These are phyloP conservation scores for Ctenopoma multispine DNA, from an alignment of 2,797 vertebrate species.

Conservation along the genomic window DNA sequence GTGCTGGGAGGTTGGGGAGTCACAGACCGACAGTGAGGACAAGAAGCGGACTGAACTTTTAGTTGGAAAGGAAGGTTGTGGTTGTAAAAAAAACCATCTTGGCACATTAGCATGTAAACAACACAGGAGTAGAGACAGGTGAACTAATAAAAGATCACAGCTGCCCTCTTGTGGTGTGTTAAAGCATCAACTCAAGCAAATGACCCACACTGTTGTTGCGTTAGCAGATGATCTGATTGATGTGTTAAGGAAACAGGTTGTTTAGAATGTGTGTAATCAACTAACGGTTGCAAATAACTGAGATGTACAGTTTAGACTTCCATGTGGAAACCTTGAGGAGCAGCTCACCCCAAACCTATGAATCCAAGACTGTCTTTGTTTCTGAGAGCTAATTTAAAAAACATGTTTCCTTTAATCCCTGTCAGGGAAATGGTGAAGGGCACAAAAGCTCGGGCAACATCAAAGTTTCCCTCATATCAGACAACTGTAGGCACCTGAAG, in stretches of 20 bases:
- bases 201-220: neutral
- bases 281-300: neutral
- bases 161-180: slow-evolving; percentile 77
- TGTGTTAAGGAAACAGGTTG: neutral
- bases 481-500: slow-evolving; percentile 33
- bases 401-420: slow-evolving; percentile 10
- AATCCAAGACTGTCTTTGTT: neutral
- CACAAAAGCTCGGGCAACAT: slow-evolving; percentile 18
- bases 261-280: neutral
- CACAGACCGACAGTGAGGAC: slow-evolving; percentile 13
- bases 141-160: slow-evolving; percentile 61
- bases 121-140: slow-evolving; percentile 19
- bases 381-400: slow-evolving; percentile 21
- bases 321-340: neutral
- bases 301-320: neutral
- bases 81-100: too few relatives aligned
- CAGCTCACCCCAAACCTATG: neutral
- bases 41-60: neutral
- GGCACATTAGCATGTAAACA: slow-evolving; percentile 44
- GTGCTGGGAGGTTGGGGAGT: slow-evolving; percentile 13
- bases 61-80: too few relatives aligned
- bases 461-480: slow-evolving; percentile 28
- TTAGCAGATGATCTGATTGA: neutral
- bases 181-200: neutral
- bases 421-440: slow-evolving; percentile 15